Evolutionary conservation across 2,888 invertebrate species (phyloP).

Genomic region (Oscheius sp.): DNA sequence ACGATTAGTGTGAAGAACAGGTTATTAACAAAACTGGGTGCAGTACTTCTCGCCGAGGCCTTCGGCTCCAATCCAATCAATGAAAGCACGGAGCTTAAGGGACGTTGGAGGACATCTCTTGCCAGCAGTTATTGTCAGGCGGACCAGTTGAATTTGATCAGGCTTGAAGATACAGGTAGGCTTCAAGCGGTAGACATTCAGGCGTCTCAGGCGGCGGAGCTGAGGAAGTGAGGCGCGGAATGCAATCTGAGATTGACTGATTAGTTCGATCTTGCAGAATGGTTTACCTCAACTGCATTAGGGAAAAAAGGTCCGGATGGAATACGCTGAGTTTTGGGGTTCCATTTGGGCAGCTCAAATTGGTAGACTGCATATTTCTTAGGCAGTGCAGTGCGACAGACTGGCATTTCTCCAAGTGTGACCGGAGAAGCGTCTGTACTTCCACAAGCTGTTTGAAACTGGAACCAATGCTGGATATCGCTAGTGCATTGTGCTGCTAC

Average conservation of each 20-base stretch:
- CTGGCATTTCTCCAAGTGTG: conserved; percentile 17
- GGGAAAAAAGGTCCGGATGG: conserved; percentile 53
- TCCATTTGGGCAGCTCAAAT: conserved; percentile 42
- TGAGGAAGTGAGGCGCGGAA: conserved; percentile 50
- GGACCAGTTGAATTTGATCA: conserved; percentile 42
- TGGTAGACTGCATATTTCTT: neutral
- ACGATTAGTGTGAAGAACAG: neutral
- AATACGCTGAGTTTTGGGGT: conserved; percentile 51
- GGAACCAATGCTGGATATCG: conserved; percentile 53
- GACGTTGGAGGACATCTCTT: conserved; percentile 17
- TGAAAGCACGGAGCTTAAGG: conserved; percentile 16
- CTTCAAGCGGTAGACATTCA: conserved; percentile 48
- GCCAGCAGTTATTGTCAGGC: conserved; percentile 43
- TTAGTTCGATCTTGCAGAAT: neutral
- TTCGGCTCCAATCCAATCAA: conserved; percentile 30
- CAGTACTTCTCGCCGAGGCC: conserved; percentile 32
- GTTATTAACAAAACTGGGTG: conserved; percentile 28
- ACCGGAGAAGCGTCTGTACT: conserved; percentile 41
- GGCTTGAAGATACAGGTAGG: conserved; percentile 43
- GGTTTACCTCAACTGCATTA: conserved; percentile 44
- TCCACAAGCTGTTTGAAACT: conserved; percentile 50
- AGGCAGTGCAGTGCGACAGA: conserved; percentile 6
- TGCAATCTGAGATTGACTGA: conserved; percentile 38
- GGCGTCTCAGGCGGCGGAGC: conserved; percentile 52
- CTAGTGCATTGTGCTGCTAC: conserved; percentile 52